Evolutionary conservation across 2,113 vertebrate genomes (phyloP), one percentile per base, ranked within the genome.

Genomic region (Scartelaos histophorus): DNA sequence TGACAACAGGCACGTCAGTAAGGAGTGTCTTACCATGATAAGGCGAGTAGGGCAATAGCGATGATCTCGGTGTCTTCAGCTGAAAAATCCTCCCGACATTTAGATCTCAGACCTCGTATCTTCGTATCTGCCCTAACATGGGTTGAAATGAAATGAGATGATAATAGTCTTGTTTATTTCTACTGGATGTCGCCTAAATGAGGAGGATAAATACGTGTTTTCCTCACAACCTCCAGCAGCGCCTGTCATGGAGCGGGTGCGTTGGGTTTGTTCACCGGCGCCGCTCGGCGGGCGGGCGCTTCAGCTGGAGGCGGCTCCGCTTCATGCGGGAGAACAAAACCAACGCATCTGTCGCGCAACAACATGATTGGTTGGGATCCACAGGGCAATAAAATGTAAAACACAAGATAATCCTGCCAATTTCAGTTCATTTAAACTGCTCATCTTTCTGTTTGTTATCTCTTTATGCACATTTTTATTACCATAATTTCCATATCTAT

Each of bases 281-380:
- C 25, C 17, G 19, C 19, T n/a, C 3, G 1, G 24, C 3, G 4
- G 13, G 22, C 24, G 22, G 19, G 3, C 1, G 46, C 7, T 25
- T 25, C 5, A 25, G 3, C 22, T 5, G 24, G 7, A 17, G 7
- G n/a, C 17, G 1, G 29, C 2, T 3, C 21, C 0, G 84, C 76
- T 16, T 69, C 45, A 4, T 1, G 0, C 0, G 0, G 74, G 58
- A 1, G 12, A 0, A 0, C 0, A 70, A 85, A 90, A 65, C 79
- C 54, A 92, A 70, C 82, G 67, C 79, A 78, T 60, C 72, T 17
- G 73, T 82, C 82, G 79, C 74, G 76, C 67, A 62, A 62, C 49
- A 35, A 54, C 11, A 1, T 53, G 73, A 92, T 92, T 91, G 90
- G 91, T 60, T 78, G 16, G 47, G 19, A 17, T 19, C 16, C 47